Base-by-base conservation (phyloP, 2,797 vertebrate species). In the Nyctalus aviator region DNA sequence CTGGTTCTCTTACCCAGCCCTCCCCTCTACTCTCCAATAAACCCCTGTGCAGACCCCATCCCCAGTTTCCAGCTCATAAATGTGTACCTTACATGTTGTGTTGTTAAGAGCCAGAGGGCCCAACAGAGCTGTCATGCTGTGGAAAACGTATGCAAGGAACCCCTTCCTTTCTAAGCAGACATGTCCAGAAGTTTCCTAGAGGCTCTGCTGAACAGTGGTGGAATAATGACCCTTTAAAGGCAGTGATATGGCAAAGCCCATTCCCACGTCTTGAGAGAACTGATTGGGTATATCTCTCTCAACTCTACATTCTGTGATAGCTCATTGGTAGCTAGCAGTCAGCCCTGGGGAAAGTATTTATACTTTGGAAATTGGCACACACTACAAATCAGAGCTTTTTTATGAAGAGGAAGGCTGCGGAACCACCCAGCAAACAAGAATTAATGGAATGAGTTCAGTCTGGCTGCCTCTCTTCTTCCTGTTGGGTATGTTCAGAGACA, bases 291-390 rank as follows among this genome's bases (percentile, higher is more conserved):
- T 21, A 10, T 59, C 55, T 64, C 71, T 88, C 59, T 57, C 72
- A 81, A 20, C 37, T 57, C 53, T 21, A 37, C 2, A 1, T 32
- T 95, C 55, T 23, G 8, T 27, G 20, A 81, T 21, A 86, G 7
- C 48, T 92, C n/a, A 20, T 18, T 27, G 15, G 7, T 10, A 86
- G 46, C 21, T 62, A 83, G 66, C 88, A 84, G 76, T 78, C 44
- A 84, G n/a, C 35, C 37, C 37, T 10, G 25, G 48, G 15, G 53
- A 35, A 83, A 84, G 25, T 44, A 84, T 88, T 94, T 92, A 92
- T 55, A 84, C 78, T 71, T 78, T 30, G 53, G 50, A 88, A 88
- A 81, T 5, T 53, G 91, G 59, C 72, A 94, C 37, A 59, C 3
- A 6, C 27, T 44, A 64, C 25, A 81, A 57, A 71, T 68, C 30